Base-by-base conservation (phyloP, 2,888 invertebrate genomes). In the Vandiemenella viatica region DNA sequence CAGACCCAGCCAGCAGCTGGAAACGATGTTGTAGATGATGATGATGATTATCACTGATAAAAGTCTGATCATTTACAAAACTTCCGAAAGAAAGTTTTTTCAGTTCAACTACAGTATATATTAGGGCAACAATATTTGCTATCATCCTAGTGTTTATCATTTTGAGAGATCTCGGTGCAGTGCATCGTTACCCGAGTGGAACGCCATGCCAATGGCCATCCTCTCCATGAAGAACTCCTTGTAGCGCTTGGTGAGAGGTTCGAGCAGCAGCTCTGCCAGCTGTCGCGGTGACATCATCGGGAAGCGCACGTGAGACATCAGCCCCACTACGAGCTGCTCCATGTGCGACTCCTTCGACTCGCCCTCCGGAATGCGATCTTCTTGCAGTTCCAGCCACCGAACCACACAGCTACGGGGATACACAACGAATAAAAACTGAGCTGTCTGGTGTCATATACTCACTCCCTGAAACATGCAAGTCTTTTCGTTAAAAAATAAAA, bases 201-300 rank as follows among this genome's bases (percentile, higher is more conserved):
- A 92, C 53, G 81, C 81, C 85, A 91, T 87, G 5, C 88, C 90
- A 44, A 85, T 80, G 1, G 87, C 83, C 80, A 93, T 88, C 55
- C 86, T 73, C 55, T 88, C 84, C 57, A 90, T 80, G 58, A 91
- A 84, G 68, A 86, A 89, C 57, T 88, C 86, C 62, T 86, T 86
- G 63, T 87, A 83, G 54, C 82, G 77, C 57, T 81, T 80, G 2
- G 85, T 80, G 6, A 92, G 67, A 0, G 86, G 83, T 20, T 80
- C 82, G 13, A 88, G 68, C 43, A 92, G 68, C 20, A 96, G 65
- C 60, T 85, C 82, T 1, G 88, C 84, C 55, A 96, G 65, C 64
- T 96, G 89, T 47, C 83, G 73, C 0, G 90, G 87, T 16, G 86
- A 80, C 90, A 96, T 93, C 90, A 93, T 92, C 1, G 93, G 89